Percentiles rank a stretch among this genome's conserved stretches.
Conservation (phyloP, 2,888 invertebrate genomes). For the Chironomus tentans region DNA sequence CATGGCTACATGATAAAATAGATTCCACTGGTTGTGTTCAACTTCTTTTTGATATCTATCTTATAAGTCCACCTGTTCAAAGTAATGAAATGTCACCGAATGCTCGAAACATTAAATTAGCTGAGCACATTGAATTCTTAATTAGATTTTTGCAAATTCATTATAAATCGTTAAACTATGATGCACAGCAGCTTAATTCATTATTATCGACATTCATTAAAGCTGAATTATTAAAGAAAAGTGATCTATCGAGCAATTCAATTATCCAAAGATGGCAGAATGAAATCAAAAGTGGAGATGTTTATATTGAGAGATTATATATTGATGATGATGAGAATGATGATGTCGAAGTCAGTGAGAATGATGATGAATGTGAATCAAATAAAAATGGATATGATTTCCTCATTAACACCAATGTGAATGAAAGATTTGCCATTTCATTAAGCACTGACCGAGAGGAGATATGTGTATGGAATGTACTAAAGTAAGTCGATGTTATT, state of each 20-base stretch:
- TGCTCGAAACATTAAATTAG: conserved; percentile 33
- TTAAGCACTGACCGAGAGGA: conserved; percentile 65
- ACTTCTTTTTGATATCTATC: conserved; percentile 65
- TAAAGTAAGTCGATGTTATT: conserved; percentile 39
- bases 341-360: conserved; percentile 35
- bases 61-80: conserved; percentile 42
- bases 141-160: conserved; percentile 62
- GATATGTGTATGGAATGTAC: conserved; percentile 73
- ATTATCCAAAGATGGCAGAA: conserved; percentile 38
- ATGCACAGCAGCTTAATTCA: conserved; percentile 73
- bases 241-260: conserved; percentile 34
- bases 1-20: conserved; percentile 73
- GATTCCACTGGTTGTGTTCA: conserved; percentile 67
- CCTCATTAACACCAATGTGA: conserved; percentile 40
- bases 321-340: conserved; percentile 39
- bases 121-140: conserved; percentile 48
- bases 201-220: conserved; percentile 50
- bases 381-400: conserved; percentile 40
- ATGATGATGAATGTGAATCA: conserved; percentile 36
- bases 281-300: conserved; percentile 35
- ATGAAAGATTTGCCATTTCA: conserved; percentile 64
- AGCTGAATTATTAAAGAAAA: conserved; percentile 34
- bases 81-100: conserved; percentile 40
- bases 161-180: conserved; percentile 64
- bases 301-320: conserved; percentile 39